Evolutionary conservation across 2,797 vertebrate species (phyloP).

Genomic region (Pseudotriccus pelzelni): DNA sequence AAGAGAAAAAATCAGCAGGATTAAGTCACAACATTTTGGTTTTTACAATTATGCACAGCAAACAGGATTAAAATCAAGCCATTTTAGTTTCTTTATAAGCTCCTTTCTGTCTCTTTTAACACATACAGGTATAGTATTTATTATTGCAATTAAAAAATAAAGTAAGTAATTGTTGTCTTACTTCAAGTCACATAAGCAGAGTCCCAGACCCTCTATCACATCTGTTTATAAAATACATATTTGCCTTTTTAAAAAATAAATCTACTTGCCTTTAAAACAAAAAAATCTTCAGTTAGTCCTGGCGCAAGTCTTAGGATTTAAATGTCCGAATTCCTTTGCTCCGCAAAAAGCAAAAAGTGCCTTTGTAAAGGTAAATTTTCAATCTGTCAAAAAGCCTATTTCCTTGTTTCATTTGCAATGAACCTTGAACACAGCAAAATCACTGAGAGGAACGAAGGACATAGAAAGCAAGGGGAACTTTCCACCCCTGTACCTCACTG

Average conservation of each 20-base stretch:
- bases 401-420: not conserved
- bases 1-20: not conserved
- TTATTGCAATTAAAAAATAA: not conserved
- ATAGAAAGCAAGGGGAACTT: not conserved
- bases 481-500: not conserved
- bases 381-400: not conserved
- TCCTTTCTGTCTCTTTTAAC: not conserved
- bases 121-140: not conserved
- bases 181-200: not conserved
- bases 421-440: not conserved
- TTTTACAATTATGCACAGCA: not conserved
- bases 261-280: not conserved
- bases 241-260: not conserved
- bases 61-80: not conserved
- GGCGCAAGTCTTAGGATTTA: not conserved
- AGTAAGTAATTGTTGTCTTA: not conserved
- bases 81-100: not conserved
- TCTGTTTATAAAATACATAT: not conserved
- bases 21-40: not conserved
- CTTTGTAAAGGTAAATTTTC: not conserved
- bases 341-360: not conserved
- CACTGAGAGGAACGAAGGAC: not conserved
- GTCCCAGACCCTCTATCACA: not conserved
- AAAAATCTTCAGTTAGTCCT: not conserved
- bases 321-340: rapidly evolving